These are phyloP conservation scores for Heliconius hermathena DNA, from an alignment of 1,140 invertebrate genomes.

Conservation along the genomic window DNA sequence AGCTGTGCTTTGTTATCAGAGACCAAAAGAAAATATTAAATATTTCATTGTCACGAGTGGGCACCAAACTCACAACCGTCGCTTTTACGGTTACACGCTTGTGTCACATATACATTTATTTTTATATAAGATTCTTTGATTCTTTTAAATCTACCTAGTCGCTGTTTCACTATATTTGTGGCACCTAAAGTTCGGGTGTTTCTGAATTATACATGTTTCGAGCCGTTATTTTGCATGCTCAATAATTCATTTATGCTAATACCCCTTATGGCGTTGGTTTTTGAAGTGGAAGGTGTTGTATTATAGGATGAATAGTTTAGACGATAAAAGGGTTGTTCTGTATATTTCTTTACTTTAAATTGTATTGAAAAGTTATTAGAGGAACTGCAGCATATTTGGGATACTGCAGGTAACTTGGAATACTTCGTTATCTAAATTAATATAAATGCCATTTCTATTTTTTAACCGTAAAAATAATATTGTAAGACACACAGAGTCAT, in stretches of 20 bases:
- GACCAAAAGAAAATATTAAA: too few relatives aligned
- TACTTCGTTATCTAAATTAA: too few relatives aligned
- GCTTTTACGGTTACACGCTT: too few relatives aligned
- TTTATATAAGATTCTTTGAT: background rate
- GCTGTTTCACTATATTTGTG: constrained; percentile 12
- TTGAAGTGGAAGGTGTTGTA: constrained; percentile 6
- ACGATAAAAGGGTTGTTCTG: background rate
- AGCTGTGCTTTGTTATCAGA: too few relatives aligned
- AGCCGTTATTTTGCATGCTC: constrained; percentile 26
- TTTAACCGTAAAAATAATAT: too few relatives aligned
- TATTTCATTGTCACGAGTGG: too few relatives aligned
- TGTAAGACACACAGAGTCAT: too few relatives aligned
- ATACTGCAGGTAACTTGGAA: too few relatives aligned
- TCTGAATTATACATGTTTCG: constrained; percentile 23
- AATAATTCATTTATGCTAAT: constrained; percentile 38
- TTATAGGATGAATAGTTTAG: background rate
- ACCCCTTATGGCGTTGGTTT: background rate
- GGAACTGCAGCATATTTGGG: too few relatives aligned
- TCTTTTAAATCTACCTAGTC: background rate
- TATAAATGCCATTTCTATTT: too few relatives aligned
- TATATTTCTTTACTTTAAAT: background rate
- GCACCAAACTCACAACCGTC: too few relatives aligned
- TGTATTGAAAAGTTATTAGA: background rate
- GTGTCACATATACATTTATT: too few relatives aligned
- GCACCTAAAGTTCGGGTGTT: constrained; percentile 13